Conservation (phyloP, 2,113 vertebrate genomes). For the Calidris pygmaea region DNA sequence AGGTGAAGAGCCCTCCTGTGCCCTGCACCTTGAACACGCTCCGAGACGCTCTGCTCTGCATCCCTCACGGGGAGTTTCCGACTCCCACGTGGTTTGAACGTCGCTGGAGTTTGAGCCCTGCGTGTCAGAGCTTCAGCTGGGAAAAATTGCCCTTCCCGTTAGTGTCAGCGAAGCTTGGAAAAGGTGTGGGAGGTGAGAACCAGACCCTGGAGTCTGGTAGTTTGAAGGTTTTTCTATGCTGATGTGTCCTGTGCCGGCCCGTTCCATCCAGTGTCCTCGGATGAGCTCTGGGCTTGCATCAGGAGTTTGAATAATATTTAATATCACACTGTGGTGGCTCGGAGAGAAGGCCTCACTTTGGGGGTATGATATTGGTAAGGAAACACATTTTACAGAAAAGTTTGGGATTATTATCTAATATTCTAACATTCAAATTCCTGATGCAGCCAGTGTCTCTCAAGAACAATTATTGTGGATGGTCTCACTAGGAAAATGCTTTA, state of each 20-base stretch:
- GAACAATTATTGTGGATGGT: not conserved
- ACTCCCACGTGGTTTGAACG: fast-evolving
- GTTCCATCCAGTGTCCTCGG: not conserved
- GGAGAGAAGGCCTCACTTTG: not conserved
- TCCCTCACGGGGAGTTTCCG: not conserved
- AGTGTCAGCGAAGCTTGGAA: not conserved
- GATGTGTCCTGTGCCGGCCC: not conserved
- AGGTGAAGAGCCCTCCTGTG: not conserved
- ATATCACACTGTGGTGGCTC: not conserved
- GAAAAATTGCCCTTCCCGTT: not conserved
- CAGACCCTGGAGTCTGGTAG: not conserved
- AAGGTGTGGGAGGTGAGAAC: not conserved
- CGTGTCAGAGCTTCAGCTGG: not conserved
- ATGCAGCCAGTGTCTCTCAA: not conserved
- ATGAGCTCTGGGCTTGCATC: not conserved
- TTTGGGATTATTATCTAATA: not conserved
- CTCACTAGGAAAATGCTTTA: not conserved
- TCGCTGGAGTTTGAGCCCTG: not conserved
- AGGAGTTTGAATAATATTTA: not conserved
- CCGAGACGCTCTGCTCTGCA: not conserved
- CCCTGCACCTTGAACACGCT: not conserved
- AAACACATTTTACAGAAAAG: not conserved
- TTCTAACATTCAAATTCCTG: not conserved
- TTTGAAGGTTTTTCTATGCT: not conserved
- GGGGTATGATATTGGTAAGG: not conserved